phyloP scores from a whole-genome alignment of 2,888 invertebrate genomes.

The Aspidiotus rigidus region DNA sequence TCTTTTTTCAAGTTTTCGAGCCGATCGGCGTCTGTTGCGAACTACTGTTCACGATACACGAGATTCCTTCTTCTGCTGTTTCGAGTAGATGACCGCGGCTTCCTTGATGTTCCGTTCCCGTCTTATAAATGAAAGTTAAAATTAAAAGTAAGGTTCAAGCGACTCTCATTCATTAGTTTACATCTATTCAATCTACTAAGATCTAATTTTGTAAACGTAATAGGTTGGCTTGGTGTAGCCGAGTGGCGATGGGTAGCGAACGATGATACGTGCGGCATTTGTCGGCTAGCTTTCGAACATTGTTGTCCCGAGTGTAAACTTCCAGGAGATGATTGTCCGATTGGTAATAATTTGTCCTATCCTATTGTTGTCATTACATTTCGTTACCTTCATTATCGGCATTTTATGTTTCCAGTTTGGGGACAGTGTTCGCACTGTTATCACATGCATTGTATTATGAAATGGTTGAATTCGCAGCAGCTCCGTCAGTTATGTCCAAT shows the following conservation, averaged over 20 bases:
- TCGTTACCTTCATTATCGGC: background rate
- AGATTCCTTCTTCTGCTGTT: background rate
- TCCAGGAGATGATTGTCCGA: slow-evolving; percentile 94
- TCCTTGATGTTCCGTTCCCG: background rate
- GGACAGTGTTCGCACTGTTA: slow-evolving; percentile 98
- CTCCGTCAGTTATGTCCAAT: slow-evolving; percentile 83
- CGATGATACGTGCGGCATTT: slow-evolving; percentile 98
- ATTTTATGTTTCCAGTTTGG: slow-evolving; percentile 58
- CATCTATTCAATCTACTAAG: background rate
- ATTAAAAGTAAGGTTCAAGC: slow-evolving; percentile 16
- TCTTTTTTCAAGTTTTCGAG: background rate
- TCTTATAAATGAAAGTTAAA: slow-evolving; percentile 30
- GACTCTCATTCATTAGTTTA: background rate
- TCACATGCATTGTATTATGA: slow-evolving; percentile 98
- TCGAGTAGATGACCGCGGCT: background rate
- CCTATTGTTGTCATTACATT: background rate
- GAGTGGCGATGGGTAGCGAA: slow-evolving; percentile 99
- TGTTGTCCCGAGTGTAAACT: slow-evolving; percentile 96
- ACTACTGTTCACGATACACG: no score
- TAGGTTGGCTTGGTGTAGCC: slow-evolving; percentile 89
- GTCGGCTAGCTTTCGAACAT: slow-evolving; percentile 97
- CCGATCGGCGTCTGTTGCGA: no score
- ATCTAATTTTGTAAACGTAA: slow-evolving; percentile 19
- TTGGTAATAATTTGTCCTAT: slow-evolving; percentile 47
- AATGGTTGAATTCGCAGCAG: slow-evolving; percentile 94